Base-by-base conservation (phyloP, 2,888 invertebrate genomes). In the Odiellus spinosus region DNA sequence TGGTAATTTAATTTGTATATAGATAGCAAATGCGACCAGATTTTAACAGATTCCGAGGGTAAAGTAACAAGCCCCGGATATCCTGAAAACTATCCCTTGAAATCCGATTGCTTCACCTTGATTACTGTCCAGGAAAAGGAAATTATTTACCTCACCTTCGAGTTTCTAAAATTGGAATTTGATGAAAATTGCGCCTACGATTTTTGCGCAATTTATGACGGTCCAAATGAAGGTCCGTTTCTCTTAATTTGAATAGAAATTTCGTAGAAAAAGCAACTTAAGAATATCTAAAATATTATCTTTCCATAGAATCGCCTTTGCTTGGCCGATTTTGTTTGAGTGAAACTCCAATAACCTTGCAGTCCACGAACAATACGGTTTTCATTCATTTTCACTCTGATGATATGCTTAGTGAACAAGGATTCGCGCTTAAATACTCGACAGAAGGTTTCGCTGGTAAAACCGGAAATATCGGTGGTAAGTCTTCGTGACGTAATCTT, bases 301-400 rank as follows among this genome's bases (percentile, higher is more conserved):
- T 34, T 26, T 26, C 6, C 38, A 2, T 20, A 44, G 44, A 36
- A 21, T 15, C 36, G 18, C 18, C 18, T 12, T 20, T 17, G 11
- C 20, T 44, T 18, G 44, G 44, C 17, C 36, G 21, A 3, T 18
- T 44, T 32, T 44, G 44, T 21, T 38, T 20, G 19, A 38, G n/a
- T 15, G 17, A 36, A 20, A 11, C 35, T 15, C n/a, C 35, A n/a
- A 19, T 14, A 14, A 20, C 39, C 15, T 46, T 50, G 14, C 34
- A 44, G 34, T 55, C 56, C 0, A 47, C 52, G 1, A 39, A 36
- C 3, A 51, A 50, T 40, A 34, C 45, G 3, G 11, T 57, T 10
- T 49, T 56, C 15, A 20, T 57, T 4, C 55, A 56, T 43, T 57
- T 57, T 38, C 52, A 57, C 18, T 56, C 56, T 1, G 57, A 57